Evolutionary conservation across 1,140 invertebrate species (phyloP), one percentile per base, ranked within the genome.

Genomic region (Drosophila biarmipes): DNA sequence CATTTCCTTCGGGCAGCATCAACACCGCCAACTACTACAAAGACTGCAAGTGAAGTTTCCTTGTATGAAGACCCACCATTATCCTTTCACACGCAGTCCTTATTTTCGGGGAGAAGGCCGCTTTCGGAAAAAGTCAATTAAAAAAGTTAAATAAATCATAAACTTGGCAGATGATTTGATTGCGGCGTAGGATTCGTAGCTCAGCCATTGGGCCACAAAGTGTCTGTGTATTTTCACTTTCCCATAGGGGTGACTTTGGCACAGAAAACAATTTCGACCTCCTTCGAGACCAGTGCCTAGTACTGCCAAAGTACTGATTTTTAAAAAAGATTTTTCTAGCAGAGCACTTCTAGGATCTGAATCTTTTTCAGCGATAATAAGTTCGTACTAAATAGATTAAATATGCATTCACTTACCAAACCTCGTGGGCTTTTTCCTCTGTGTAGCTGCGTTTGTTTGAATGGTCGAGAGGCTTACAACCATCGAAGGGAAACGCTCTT

Each of bases 91-190:
- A 91, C 80, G 85, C 89, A 90, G 80, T 58, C 48, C 51, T 55
- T 51, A 57, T 31, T 63, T 55, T 55, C 55, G 31, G 68, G 69
- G 62, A 46, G 68, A 35, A 51, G 40, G 3, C 52, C 53, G 52
- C 31, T 55, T 51, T 86, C 75, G 90, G 90, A 91, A 91, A 91
- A 91, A 91, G 90, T 91, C 90, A 91, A 91, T 91, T 91, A 91
- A 91, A 91, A 91, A 91, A 91, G 90, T 91, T 91, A 91, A 91
- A 91, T 91, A 91, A 91, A 91, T 91, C 90, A 91, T 91, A 91
- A 91, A 82, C 79, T 87, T 91, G 90, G 85, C 85, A 87, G 81
- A 90, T 89, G 87, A 90, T 90, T 90, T 90, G 87, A 90, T 90
- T 90, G 87, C 87, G 87, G 87, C 79, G 76, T 79, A 81, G 81